Evolutionary conservation across 1,140 invertebrate genomes (phyloP).

Genomic region (Hylaeus volcanicus): DNA sequence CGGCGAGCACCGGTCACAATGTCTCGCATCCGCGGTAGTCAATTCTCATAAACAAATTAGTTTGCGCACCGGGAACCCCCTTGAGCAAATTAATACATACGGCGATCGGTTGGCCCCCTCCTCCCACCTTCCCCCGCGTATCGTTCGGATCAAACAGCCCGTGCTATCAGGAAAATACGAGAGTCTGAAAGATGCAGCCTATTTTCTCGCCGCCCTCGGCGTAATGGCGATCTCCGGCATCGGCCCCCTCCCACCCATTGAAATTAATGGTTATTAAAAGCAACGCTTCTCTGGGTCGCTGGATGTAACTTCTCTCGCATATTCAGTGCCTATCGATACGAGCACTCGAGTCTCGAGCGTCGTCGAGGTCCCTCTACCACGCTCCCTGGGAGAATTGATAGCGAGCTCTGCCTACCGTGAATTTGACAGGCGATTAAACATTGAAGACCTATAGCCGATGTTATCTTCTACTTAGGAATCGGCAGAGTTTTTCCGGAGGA

Average conservation of each 20-base stretch:
- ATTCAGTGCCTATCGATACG: constrained; percentile 9
- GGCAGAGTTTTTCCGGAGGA: not conserved
- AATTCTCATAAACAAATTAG: constrained; percentile 19
- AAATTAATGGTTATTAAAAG: constrained; percentile 66
- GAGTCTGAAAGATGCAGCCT: not conserved
- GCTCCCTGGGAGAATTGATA: constrained; percentile 23
- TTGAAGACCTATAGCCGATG: constrained; percentile 31
- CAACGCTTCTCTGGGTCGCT: not conserved
- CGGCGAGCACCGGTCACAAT: not conserved
- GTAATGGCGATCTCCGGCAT: constrained; percentile 28
- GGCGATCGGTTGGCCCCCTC: not conserved
- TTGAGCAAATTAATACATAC: constrained; percentile 23
- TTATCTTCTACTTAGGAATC: constrained; percentile 28
- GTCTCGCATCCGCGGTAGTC: not conserved
- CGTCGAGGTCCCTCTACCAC: too few relatives aligned
- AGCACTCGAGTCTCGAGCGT: not conserved
- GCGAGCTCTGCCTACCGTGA: constrained; percentile 22
- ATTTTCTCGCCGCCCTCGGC: constrained; percentile 25
- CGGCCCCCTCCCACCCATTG: constrained; percentile 15
- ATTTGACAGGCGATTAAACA: constrained; percentile 52
- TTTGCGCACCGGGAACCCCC: constrained; percentile 5
- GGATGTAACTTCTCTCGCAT: constrained; percentile 22
- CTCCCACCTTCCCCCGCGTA: not conserved
- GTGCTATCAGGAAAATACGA: constrained; percentile 14
- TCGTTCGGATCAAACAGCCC: not conserved